A percentile compares a stretch with the other conserved stretches of the same genome.
phyloP scores from a whole-genome alignment of 2,888 invertebrate genomes.

The Digitonthophagus gazella region DNA sequence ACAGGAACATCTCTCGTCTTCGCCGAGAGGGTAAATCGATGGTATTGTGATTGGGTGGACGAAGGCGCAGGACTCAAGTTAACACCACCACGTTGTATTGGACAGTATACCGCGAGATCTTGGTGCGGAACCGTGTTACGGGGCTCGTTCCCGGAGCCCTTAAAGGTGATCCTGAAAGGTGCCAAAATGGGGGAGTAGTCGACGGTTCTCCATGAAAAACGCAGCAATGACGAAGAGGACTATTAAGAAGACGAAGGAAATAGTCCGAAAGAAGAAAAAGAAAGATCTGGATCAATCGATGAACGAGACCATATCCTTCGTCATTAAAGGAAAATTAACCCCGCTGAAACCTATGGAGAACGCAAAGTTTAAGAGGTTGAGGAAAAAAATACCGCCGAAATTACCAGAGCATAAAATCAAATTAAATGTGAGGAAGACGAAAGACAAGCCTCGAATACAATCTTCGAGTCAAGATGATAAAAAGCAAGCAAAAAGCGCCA shows the following conservation, averaged over 20 bases:
- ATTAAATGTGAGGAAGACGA: constrained; percentile 26
- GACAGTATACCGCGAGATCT: constrained; percentile 28
- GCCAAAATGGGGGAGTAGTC: constrained; percentile 4
- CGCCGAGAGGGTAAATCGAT: constrained; percentile 41
- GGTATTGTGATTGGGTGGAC: constrained; percentile 38
- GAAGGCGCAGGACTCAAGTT: constrained; percentile 45
- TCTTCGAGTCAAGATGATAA: constrained; percentile 17
- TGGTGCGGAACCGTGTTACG: neutral
- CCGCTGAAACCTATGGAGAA: constrained; percentile 40
- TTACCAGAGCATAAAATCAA: constrained; percentile 31
- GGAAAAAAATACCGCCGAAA: constrained; percentile 31
- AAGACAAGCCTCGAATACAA: constrained; percentile 25
- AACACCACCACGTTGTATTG: constrained; percentile 27
- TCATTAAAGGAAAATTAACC: constrained; percentile 48
- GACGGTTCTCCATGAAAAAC: constrained; percentile 23
- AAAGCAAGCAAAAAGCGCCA: constrained; percentile 47
- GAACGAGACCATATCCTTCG: constrained; percentile 48
- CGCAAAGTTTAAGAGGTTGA: constrained; percentile 28
- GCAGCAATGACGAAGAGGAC: constrained; percentile 27
- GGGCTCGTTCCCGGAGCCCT: neutral
- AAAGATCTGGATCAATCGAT: constrained; percentile 43
- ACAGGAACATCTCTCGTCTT: constrained; percentile 2
- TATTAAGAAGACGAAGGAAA: constrained; percentile 35
- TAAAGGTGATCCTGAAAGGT: too few relatives aligned
- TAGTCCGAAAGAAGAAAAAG: constrained; percentile 37